Conservation (phyloP, 2,888 invertebrate genomes). For the Sarcophaga subvicina region DNA sequence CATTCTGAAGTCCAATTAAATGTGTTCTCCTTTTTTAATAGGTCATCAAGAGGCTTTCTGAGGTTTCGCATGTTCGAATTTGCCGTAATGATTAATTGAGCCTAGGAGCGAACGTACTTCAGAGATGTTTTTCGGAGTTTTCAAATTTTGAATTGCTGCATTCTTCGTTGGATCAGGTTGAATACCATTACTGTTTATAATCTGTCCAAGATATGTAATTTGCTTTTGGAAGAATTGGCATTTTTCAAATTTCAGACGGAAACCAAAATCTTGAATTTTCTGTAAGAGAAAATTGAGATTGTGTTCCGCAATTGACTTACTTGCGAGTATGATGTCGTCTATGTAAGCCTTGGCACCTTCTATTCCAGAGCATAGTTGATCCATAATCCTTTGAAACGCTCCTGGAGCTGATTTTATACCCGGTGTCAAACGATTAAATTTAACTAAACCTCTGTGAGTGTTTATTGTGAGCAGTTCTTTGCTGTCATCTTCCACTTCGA, state of each 20-base stretch:
- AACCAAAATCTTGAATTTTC: conserved; percentile 48
- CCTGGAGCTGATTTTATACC: conserved; percentile 70
- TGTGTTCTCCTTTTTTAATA: conserved; percentile 4
- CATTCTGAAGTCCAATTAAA: conserved; percentile 50
- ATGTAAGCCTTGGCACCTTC: conserved; percentile 50
- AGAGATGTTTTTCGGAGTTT: conserved; percentile 20
- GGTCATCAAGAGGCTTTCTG: conserved; percentile 25
- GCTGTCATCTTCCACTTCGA: conserved; percentile 68
- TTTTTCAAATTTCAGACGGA: conserved; percentile 54
- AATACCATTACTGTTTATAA: conserved; percentile 18
- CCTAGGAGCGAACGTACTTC: conserved; percentile 23
- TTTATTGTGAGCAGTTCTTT: no score
- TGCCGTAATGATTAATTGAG: conserved; percentile 45
- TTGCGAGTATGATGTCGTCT: conserved; percentile 65
- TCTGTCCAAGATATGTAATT: conserved; percentile 28
- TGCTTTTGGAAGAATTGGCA: conserved; percentile 46
- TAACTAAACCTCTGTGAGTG: conserved; percentile 58
- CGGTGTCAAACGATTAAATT: conserved; percentile 65
- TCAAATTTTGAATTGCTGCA: background rate
- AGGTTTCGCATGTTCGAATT: conserved; percentile 45
- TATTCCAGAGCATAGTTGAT: conserved; percentile 59
- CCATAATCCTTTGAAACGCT: conserved; percentile 65
- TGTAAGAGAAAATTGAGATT: conserved; percentile 46
- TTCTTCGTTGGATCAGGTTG: conserved; percentile 22
- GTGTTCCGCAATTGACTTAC: conserved; percentile 39